Conservation (phyloP, 2,113 vertebrate genomes). For the Hippocampus abdominalis region DNA sequence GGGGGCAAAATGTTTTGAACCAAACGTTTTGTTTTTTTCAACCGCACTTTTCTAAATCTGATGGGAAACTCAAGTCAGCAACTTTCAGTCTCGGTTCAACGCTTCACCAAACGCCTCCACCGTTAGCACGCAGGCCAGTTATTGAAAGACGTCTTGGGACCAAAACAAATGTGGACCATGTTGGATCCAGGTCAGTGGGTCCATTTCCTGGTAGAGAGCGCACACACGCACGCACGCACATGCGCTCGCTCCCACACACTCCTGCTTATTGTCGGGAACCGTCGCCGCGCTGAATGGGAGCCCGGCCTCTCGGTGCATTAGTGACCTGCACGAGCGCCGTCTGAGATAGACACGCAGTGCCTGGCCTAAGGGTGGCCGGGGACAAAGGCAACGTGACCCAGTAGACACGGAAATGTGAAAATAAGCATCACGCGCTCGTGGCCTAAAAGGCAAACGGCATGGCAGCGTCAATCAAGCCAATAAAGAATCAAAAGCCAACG, state of each 20-base stretch:
- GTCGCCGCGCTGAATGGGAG: conserved; percentile 45
- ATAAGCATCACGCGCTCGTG: conserved; percentile 13
- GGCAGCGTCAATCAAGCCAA: conserved; percentile 38
- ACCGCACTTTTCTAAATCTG: not conserved
- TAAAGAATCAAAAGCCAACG: conserved; percentile 34
- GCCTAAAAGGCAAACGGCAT: conserved; percentile 42
- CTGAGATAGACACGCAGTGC: conserved; percentile 56
- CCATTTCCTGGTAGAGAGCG: conserved; percentile 48
- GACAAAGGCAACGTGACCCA: conserved; percentile 56
- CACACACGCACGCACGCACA: conserved; percentile 29
- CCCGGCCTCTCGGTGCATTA: conserved; percentile 52
- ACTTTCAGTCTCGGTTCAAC: not conserved
- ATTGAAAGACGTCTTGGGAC: conserved; percentile 4
- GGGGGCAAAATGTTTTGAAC: not conserved
- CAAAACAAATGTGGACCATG: conserved; percentile 19
- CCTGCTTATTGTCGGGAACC: conserved; percentile 42
- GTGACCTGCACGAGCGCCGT: conserved; percentile 62
- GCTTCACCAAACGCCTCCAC: not conserved
- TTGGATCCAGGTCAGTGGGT: conserved; percentile 64
- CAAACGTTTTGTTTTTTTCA: not conserved
- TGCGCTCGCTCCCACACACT: conserved; percentile 31
- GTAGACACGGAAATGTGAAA: conserved; percentile 25
- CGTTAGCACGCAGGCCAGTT: not conserved
- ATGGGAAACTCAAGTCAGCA: not conserved
- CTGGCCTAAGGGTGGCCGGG: conserved; percentile 43